Evolutionary conservation across 1,140 invertebrate species (phyloP), one percentile per base, ranked within the genome.

Genomic region (Psilanteris sp.): DNA sequence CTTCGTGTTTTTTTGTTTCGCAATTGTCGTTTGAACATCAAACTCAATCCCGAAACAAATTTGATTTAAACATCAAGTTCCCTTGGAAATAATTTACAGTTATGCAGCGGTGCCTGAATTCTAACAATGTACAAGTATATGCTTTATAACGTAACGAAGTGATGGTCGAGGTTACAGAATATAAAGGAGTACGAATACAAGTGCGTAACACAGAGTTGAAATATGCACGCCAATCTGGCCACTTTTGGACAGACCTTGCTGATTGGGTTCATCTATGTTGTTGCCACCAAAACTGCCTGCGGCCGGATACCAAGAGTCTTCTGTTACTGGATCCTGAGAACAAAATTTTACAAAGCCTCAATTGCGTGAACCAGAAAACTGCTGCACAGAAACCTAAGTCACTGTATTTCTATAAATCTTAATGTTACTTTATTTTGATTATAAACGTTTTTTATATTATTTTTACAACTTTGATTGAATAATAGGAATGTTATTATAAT

Each of bases 191-290:
- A 61, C 24, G 36, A 77, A 71, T 61, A 77, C 31, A 3, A 77
- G 34, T 48, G 48, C 61, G 8, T 77, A 77, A 50, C 74, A 77
- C 2, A 59, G 11, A 3, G 39, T 44, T 6, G 73, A 74, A 20
- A 66, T 74, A 32, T 29, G 43, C n/a, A 77, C 5, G 11, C 41
- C 48, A n/a, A 48, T 57, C n/a, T 79, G 64, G 3, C 73, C 54
- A 16, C 50, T 76, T 29, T 88, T 87, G 4, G 81, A 84, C 11
- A 91, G 76, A 1, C 91, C 91, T 67, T 91, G 89, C 67, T 91
- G 91, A 74, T 91, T 91, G 0, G 91, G 90, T 75, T 91, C 91
- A 46, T 91, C 91, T 2, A 91, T 88, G 66, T 90, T 87, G 74
- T 91, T 91, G 29, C 83, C 88, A 5, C 89, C 82, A 73, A 89